Evolutionary conservation across 2,888 invertebrate species (phyloP).

Genomic region (Torymus auratus): DNA sequence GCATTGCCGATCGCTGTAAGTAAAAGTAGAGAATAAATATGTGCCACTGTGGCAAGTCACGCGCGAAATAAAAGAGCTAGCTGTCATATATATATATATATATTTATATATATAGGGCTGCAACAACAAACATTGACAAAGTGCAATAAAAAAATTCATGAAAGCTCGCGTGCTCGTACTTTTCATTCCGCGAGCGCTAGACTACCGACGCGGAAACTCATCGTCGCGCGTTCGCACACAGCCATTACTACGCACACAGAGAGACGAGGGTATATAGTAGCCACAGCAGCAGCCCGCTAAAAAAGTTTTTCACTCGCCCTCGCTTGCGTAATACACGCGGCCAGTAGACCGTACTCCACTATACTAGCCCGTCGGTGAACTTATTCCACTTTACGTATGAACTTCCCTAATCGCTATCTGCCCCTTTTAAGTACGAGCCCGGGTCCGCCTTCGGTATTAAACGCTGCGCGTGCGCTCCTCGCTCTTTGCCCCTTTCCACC

Average conservation of each 20-base stretch:
- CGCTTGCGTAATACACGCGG: neutral
- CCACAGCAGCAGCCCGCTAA: neutral
- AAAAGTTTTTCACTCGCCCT: constrained; percentile 46
- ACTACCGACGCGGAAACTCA: too few relatives aligned
- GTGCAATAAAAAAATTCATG: constrained; percentile 51
- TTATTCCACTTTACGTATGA: constrained; percentile 45
- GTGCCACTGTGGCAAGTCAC: too few relatives aligned
- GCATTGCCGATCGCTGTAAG: too few relatives aligned
- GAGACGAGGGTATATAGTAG: neutral
- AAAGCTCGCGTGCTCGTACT: neutral
- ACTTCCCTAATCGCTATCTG: constrained; percentile 50
- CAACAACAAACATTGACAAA: constrained; percentile 36
- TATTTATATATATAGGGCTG: neutral
- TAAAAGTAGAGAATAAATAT: too few relatives aligned
- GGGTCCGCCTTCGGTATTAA: constrained; percentile 33
- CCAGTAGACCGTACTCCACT: too few relatives aligned
- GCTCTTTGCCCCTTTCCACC: neutral
- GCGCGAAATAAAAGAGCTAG: too few relatives aligned
- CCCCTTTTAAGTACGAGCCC: constrained; percentile 25
- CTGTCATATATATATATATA: too few relatives aligned
- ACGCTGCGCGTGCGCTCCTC: neutral
- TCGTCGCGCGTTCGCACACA: too few relatives aligned
- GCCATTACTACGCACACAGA: neutral
- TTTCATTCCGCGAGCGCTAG: constrained; percentile 28
- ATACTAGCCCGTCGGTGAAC: constrained; percentile 13